phyloP scores from a whole-genome alignment of 2,797 vertebrate genomes.

The Orestias chungarensis region DNA sequence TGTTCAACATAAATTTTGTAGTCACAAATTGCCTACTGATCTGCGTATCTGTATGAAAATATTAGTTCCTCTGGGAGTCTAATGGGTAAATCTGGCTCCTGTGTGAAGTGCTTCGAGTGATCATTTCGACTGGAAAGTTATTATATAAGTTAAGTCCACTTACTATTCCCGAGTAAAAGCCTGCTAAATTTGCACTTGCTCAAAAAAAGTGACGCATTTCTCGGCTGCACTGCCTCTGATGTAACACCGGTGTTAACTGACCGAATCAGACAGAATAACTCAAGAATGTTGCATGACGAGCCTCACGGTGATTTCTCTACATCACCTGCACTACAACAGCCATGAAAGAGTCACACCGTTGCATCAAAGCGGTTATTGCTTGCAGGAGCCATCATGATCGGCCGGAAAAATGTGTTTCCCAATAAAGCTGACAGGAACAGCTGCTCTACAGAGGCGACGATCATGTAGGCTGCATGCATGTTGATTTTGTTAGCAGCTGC shows the following conservation, averaged over 20 bases:
- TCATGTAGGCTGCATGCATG: neutral
- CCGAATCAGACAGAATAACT: constrained; percentile 18
- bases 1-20: neutral
- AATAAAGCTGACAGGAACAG: constrained; percentile 23
- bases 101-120: no score
- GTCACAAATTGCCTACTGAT: neutral
- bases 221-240: neutral
- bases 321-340: constrained; percentile 11
- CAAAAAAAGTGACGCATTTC: neutral
- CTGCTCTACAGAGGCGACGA: neutral
- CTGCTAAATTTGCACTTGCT: neutral
- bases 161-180: no score
- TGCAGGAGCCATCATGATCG: constrained; percentile 26
- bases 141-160: no score
- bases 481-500: neutral
- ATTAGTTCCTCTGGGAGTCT: no score
- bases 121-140: no score
- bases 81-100: no score
- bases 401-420: constrained; percentile 1
- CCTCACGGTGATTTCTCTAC: neutral
- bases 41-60: no score
- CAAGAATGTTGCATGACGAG: constrained; percentile 22
- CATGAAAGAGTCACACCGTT: constrained; percentile 3
- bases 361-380: constrained; percentile 10
- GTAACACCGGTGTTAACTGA: neutral